Conservation (phyloP, 2,113 vertebrate genomes). For the Xenopus tropicalis region DNA sequence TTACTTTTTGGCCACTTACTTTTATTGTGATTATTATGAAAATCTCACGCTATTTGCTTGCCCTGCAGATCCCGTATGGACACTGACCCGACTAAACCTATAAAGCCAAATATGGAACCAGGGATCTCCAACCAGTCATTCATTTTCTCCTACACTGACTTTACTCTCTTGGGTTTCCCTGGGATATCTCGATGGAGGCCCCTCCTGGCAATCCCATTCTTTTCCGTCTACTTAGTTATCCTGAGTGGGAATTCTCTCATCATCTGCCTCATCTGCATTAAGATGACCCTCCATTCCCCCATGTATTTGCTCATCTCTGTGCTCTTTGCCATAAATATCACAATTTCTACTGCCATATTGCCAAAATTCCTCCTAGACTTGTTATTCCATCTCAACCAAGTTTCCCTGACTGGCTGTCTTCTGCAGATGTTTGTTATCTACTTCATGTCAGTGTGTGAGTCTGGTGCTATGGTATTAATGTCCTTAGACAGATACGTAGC, state of each 20-base stretch:
- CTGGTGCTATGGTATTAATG: slow-evolving; percentile 11
- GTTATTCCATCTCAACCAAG: neutral
- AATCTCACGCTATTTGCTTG: too few species aligned
- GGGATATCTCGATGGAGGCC: neutral
- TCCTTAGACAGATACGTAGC: slow-evolving; percentile 28
- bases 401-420: slow-evolving; percentile 14
- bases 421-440: slow-evolving; percentile 28
- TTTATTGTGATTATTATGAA: too few species aligned
- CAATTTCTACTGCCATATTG: slow-evolving; percentile 8
- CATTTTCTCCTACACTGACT: too few species aligned
- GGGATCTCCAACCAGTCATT: neutral
- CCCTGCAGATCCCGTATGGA: too few species aligned
- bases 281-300: slow-evolving; percentile 14
- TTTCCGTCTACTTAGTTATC: neutral
- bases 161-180: too few species aligned
- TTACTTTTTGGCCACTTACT: too few species aligned
- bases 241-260: slow-evolving; percentile 13
- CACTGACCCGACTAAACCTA: neutral
- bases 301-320: slow-evolving; percentile 28
- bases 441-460: slow-evolving; percentile 28
- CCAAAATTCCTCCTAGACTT: slow-evolving; percentile 16
- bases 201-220: slow-evolving; percentile 14
- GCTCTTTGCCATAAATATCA: slow-evolving; percentile 22
- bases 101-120: neutral
- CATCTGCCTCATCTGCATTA: neutral